Evolutionary conservation across 2,888 invertebrate genomes (phyloP).

Genomic region (Gibbula magus): DNA sequence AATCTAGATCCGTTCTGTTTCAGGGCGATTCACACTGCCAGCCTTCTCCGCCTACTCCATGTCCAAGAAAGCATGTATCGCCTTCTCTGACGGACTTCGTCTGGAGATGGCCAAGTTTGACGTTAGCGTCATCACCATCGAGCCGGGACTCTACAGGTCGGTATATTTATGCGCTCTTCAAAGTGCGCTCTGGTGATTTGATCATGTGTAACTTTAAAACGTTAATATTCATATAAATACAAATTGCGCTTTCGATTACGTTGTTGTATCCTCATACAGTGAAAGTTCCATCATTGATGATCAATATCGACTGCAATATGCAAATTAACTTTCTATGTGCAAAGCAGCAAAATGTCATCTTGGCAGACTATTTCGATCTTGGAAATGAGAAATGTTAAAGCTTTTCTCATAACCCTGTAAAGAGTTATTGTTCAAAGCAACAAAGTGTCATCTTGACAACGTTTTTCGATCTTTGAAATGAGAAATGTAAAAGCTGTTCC

Average conservation of each 20-base stretch:
- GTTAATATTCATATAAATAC: neutral
- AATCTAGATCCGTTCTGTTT: constrained; percentile 19
- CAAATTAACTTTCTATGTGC: no score
- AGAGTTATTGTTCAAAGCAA: no score
- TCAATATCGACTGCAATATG: no score
- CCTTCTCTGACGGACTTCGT: constrained; percentile 67
- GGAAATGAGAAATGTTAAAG: no score
- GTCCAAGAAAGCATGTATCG: constrained; percentile 69
- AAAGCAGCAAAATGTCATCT: no score
- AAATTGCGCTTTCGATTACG: neutral
- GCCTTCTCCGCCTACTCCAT: constrained; percentile 69
- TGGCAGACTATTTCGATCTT: no score
- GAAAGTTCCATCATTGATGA: no score
- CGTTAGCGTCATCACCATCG: constrained; percentile 66
- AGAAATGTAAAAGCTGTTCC: neutral
- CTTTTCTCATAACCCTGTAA: no score
- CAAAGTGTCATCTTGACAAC: neutral
- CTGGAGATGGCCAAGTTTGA: constrained; percentile 69
- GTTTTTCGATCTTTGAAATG: neutral
- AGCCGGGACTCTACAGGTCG: constrained; percentile 68
- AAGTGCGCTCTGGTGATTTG: neutral
- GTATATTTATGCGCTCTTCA: constrained; percentile 15
- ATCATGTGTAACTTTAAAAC: neutral
- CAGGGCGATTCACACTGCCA: constrained; percentile 72
- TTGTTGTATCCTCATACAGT: no score